Evolutionary conservation across 1,140 invertebrate genomes (phyloP).

Genomic region (Plectrocnemia conspersa): DNA sequence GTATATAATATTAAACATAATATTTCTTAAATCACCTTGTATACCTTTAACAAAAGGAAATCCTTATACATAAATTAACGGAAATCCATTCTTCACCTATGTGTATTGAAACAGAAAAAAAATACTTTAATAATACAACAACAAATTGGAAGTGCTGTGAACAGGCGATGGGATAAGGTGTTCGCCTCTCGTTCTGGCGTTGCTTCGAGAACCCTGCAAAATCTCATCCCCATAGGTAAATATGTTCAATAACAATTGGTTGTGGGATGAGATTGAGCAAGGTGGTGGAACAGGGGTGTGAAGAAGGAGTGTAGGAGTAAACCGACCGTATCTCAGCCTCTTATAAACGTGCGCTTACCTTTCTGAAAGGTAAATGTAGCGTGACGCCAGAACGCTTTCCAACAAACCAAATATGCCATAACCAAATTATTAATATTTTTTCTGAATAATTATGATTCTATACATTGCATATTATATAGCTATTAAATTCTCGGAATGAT

Average conservation of each 20-base stretch:
- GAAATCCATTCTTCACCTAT: too few relatives aligned
- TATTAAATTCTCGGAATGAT: too few relatives aligned
- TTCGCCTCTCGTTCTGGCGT: neutral
- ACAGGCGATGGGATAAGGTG: neutral
- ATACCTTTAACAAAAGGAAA: too few relatives aligned
- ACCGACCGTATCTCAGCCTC: conserved; percentile 26
- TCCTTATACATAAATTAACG: too few relatives aligned
- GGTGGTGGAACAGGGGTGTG: neutral
- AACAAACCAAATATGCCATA: conserved; percentile 18
- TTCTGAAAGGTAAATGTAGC: conserved; percentile 28
- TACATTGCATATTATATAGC: too few relatives aligned
- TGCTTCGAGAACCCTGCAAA: conserved; percentile 3
- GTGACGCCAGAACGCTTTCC: conserved; percentile 15
- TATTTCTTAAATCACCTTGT: too few relatives aligned
- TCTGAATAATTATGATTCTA: too few relatives aligned
- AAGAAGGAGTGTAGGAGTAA: conserved; percentile 14
- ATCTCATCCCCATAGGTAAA: conserved; percentile 13
- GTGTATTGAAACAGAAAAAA: too few relatives aligned
- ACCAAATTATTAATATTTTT: conserved; percentile 16
- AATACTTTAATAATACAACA: too few relatives aligned
- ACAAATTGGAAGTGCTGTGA: too few relatives aligned
- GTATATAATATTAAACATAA: too few relatives aligned
- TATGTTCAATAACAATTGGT: conserved; percentile 27
- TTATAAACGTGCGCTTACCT: conserved; percentile 27
- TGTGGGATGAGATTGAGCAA: neutral